These are phyloP conservation scores for Meleagris gallopavo DNA, from an alignment of 2,113 vertebrate genomes.

Conservation along the genomic window DNA sequence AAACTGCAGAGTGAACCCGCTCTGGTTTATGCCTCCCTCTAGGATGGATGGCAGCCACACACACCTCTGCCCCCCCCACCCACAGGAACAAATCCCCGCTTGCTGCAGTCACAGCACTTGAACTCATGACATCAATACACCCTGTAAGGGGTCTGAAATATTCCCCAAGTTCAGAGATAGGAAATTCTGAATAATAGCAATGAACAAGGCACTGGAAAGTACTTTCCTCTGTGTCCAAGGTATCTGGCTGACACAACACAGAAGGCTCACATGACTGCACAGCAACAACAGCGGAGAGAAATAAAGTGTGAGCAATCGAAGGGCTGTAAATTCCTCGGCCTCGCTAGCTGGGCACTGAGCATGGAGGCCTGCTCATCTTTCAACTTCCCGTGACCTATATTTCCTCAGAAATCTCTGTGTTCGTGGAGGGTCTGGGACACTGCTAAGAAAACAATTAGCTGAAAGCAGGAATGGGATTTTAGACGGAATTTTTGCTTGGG, in stretches of 20 bases:
- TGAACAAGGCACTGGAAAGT: not conserved
- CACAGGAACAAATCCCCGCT: not conserved
- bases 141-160: not conserved
- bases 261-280: not conserved
- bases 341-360: not conserved
- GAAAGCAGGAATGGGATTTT: not conserved
- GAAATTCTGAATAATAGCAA: not conserved
- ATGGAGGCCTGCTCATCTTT: not conserved
- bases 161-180: not conserved
- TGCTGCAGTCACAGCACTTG: not conserved
- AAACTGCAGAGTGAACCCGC: not conserved
- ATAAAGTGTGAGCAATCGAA: not conserved
- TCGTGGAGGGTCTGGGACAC: not conserved
- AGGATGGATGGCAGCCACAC: not conserved
- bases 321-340: conserved; percentile 49
- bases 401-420: not conserved
- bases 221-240: not conserved
- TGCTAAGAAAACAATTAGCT: not conserved
- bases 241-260: conserved; percentile 41
- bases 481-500: not conserved
- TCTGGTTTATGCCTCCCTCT: not conserved
- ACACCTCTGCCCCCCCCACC: not conserved
- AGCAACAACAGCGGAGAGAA: conserved; percentile 1
- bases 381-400: not conserved
- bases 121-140: not conserved